Base-by-base conservation (phyloP, 2,888 invertebrate species). In the Stegana nigrithorax region DNA sequence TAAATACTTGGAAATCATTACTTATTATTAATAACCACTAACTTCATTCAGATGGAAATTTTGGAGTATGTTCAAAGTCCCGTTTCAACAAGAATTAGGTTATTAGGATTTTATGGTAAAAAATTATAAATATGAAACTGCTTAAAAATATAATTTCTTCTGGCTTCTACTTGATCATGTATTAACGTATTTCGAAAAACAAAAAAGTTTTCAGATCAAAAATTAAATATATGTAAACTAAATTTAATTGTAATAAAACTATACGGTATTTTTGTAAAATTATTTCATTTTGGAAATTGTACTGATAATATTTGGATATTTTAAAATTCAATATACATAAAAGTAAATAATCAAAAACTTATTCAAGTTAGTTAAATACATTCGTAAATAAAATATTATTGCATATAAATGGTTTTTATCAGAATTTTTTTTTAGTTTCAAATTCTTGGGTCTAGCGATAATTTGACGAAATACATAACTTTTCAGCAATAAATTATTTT, bases 101-200 rank as follows among this genome's bases (percentile, higher is more conserved):
- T 85, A 69, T 84, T 85, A 83, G 86, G 85, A 72, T 84, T 85
- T 79, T 85, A 85, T 74, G 85, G 85, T 64, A 85, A 85, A 69
- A 85, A 83, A 71, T 81, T 85, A 80, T 85, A 85, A 76, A 68
- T 17, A 51, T 8, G 14, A 14, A 27, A 7, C 14, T 25, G 27
- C 21, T 26, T 4, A 26, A 26, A 27, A 51, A 51, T 27, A 39
- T 39, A 14, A 39, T n/a, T 39, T n/a, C n/a, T n/a, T n/a, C n/a
- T n/a, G n/a, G n/a, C n/a, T n/a, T n/a, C n/a, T n/a, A n/a, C n/a
- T n/a, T n/a, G n/a, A n/a, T n/a, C n/a, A n/a, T n/a, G n/a, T n/a
- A n/a, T n/a, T n/a, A n/a, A n/a, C n/a, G n/a, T n/a, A n/a, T n/a
- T n/a, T n/a, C n/a, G 12, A 23, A 50, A 50, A 19, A 21, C 25